These are phyloP conservation scores for Pemphredon lugubris DNA, from an alignment of 2,888 invertebrate genomes.

Conservation along the genomic window DNA sequence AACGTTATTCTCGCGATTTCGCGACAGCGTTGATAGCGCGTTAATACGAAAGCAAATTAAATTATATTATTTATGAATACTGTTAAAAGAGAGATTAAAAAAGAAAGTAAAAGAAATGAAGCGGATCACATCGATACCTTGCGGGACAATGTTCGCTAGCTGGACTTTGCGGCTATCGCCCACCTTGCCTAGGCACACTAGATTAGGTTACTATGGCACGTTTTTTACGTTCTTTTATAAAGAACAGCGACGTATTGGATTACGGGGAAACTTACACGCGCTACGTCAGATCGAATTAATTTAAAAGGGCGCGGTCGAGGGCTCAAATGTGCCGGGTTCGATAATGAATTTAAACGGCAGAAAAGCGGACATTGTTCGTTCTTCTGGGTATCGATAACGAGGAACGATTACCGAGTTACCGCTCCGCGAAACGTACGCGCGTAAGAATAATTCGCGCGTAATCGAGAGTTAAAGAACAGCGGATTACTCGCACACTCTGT, in stretches of 20 bases:
- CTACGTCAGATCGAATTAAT: not conserved
- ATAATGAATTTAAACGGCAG: constrained; percentile 1
- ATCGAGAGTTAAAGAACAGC: not conserved
- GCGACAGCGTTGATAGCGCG: too few relatives aligned
- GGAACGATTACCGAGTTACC: constrained; percentile 6
- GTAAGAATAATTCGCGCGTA: not conserved
- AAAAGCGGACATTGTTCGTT: not conserved
- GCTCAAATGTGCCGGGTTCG: not conserved
- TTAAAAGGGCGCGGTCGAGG: not conserved
- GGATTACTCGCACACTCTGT: not conserved
- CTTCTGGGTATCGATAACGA: not conserved
- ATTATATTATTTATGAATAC: not conserved
- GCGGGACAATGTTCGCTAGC: constrained; percentile 12
- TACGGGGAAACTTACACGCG: constrained; percentile 8
- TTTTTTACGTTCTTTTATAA: not conserved
- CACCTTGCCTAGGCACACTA: constrained; percentile 10
- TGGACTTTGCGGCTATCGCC: constrained; percentile 17
- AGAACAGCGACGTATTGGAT: not conserved
- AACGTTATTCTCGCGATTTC: too few relatives aligned
- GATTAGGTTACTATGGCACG: constrained; percentile 20
- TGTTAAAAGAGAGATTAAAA: constrained; percentile 6
- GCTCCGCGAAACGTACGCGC: too few relatives aligned
- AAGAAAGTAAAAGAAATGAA: constrained; percentile 10
- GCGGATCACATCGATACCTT: constrained; percentile 11
- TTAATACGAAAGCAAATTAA: not conserved